A percentile compares a stretch with the other conserved stretches of the same genome.
These are phyloP conservation scores for Elachura formosa DNA, from an alignment of 2,113 vertebrate genomes.

Conservation along the genomic window DNA sequence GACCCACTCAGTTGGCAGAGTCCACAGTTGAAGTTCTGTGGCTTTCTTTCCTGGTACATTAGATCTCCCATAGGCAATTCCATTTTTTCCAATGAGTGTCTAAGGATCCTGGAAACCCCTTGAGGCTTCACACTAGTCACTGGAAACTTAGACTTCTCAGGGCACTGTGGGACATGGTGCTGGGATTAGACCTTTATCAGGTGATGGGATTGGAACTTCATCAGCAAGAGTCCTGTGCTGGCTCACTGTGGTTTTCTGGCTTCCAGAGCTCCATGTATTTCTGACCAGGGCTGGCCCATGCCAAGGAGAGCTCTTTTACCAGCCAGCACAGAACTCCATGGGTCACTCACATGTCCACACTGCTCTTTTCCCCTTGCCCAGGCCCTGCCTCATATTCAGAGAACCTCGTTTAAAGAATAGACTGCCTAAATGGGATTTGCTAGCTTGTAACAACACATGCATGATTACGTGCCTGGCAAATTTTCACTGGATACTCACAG, in stretches of 20 bases:
- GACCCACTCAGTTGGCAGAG: background rate
- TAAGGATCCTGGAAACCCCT: background rate
- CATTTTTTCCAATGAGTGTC: background rate
- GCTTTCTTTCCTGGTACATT: background rate
- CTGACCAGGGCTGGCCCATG: background rate
- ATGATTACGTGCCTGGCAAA: conserved; percentile 45
- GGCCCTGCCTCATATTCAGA: background rate
- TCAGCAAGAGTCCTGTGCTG: background rate
- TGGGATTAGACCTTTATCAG: background rate
- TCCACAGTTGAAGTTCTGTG: accelerated
- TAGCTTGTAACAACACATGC: conserved; percentile 20
- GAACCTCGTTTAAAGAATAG: background rate
- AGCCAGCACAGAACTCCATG: accelerated
- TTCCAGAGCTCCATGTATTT: background rate
- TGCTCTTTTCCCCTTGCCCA: background rate
- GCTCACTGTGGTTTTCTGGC: background rate
- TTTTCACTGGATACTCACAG: conserved; percentile 19
- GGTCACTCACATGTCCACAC: accelerated
- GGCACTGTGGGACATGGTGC: accelerated
- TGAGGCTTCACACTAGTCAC: accelerated
- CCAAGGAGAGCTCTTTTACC: too few species aligned
- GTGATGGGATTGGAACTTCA: background rate
- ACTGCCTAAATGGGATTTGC: background rate
- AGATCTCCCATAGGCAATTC: background rate
- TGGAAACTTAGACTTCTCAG: background rate